Conservation (phyloP, 2,113 vertebrate genomes). For the Coptodon bakossiorum region DNA sequence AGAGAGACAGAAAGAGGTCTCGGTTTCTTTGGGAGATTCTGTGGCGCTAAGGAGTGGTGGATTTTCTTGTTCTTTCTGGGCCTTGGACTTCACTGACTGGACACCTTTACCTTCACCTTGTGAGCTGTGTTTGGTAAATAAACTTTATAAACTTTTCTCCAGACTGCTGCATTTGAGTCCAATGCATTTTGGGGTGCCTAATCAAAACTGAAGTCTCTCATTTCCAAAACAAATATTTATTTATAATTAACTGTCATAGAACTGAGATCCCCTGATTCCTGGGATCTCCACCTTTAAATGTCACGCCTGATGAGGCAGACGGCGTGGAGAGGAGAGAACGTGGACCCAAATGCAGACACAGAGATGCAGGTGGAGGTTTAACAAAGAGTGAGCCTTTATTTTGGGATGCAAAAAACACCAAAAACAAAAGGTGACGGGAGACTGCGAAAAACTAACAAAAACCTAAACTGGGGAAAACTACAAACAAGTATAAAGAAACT, state of each 20-base stretch:
- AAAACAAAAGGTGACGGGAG: not conserved
- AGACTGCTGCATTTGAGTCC: not conserved
- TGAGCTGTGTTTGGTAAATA: not conserved
- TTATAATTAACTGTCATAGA: not conserved
- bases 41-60: not conserved
- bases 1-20: not conserved
- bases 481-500: not conserved
- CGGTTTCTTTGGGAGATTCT: not conserved
- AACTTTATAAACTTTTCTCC: not conserved
- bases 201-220: not conserved
- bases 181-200: not conserved
- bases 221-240: not conserved
- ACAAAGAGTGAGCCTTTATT: not conserved
- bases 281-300: not conserved
- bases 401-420: not conserved
- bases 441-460: not conserved
- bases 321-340: not conserved
- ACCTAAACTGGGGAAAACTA: not conserved
- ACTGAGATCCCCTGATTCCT: not conserved
- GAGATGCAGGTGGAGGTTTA: not conserved
- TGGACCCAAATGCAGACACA: not conserved
- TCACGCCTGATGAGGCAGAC: no score
- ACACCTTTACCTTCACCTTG: not conserved
- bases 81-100: not conserved
- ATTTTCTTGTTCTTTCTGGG: not conserved